Conservation (phyloP, 2,113 vertebrate species). For the Balaeniceps rex region DNA sequence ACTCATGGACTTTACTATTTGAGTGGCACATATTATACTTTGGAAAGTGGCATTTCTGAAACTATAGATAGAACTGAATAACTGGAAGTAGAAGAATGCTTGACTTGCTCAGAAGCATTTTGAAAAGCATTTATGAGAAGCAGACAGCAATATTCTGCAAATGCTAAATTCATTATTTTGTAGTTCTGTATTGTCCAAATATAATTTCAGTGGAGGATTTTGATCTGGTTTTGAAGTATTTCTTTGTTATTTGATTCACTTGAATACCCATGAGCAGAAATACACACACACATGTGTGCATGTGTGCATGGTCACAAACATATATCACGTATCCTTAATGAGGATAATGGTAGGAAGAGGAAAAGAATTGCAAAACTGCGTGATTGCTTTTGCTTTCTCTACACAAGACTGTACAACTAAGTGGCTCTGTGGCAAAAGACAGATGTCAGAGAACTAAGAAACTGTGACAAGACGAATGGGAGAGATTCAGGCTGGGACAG, state of each 20-base stretch:
- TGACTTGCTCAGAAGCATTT: not conserved
- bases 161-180: not conserved
- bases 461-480: not conserved
- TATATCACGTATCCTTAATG: not conserved
- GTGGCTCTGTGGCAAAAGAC: not conserved
- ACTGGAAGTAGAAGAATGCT: not conserved
- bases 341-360: not conserved
- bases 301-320: fast-evolving
- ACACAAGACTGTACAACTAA: not conserved
- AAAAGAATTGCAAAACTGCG: not conserved
- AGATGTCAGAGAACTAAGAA: not conserved
- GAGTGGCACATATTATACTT: not conserved
- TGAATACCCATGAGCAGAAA: not conserved
- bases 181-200: not conserved
- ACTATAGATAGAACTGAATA: not conserved
- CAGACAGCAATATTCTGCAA: not conserved
- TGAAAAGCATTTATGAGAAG: not conserved
- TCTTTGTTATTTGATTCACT: not conserved
- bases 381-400: not conserved
- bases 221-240: not conserved
- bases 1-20: not conserved
- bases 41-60: not conserved
- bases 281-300: not conserved
- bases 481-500: not conserved
- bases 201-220: not conserved